These are phyloP conservation scores for Neuroscelio doddi DNA, from an alignment of 2,888 invertebrate genomes.

Conservation along the genomic window DNA sequence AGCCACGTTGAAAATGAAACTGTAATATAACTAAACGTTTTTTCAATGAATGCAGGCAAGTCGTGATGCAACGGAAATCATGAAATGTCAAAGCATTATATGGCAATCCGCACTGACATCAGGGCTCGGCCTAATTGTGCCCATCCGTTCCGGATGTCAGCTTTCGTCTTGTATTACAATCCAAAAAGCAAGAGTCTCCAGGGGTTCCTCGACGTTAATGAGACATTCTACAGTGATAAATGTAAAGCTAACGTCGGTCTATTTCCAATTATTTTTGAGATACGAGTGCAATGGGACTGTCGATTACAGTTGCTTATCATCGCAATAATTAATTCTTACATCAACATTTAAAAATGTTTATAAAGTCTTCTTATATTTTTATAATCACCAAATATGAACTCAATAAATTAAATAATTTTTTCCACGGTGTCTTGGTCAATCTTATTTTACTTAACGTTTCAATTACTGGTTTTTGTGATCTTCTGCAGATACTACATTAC, in stretches of 20 bases:
- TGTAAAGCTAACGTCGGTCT: slow-evolving; percentile 30
- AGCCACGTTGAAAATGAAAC: neutral
- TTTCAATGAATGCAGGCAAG: neutral
- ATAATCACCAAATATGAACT: no score
- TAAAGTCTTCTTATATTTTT: no score
- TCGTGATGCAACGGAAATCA: slow-evolving; percentile 10
- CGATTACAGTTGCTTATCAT: slow-evolving; percentile 21
- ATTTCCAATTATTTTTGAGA: slow-evolving; percentile 47
- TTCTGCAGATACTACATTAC: no score
- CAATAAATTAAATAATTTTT: no score
- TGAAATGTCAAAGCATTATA: slow-evolving; percentile 21
- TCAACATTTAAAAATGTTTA: no score
- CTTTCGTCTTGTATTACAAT: slow-evolving; percentile 36
- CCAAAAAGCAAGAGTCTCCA: slow-evolving; percentile 26
- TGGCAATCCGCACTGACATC: slow-evolving; percentile 19
- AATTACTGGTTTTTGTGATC: no score
- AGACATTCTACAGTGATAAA: slow-evolving; percentile 41
- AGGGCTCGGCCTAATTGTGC: slow-evolving; percentile 29
- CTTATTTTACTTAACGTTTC: no score
- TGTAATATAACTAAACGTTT: neutral
- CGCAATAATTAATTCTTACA: no score
- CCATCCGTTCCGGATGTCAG: slow-evolving; percentile 33
- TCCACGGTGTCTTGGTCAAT: no score
- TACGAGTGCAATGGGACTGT: slow-evolving; percentile 31
- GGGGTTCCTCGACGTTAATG: slow-evolving; percentile 40